Percentiles rank a stretch among this genome's conserved stretches.
These are phyloP conservation scores for Labia minor DNA, from an alignment of 2,888 invertebrate genomes.

Conservation along the genomic window DNA sequence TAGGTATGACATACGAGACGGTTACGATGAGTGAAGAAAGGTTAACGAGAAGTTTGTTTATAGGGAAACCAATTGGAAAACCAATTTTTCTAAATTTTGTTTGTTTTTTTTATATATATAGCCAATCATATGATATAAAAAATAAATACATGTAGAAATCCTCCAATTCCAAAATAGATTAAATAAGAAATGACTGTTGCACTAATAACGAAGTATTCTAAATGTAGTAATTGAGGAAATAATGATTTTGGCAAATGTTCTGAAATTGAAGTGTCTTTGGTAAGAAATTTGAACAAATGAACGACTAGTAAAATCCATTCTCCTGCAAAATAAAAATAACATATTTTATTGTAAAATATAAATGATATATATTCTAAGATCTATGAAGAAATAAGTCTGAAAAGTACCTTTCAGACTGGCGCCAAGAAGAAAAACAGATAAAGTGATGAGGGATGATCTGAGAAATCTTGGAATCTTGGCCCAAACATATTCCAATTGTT, in stretches of 20 bases:
- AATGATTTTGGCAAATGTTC: too few species aligned
- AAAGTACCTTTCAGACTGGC: constrained; percentile 48
- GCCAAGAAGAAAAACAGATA: constrained; percentile 51
- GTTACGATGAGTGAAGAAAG: too few species aligned
- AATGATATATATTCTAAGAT: not conserved
- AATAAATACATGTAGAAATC: constrained; percentile 59
- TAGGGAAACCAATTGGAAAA: too few species aligned
- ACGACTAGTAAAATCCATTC: constrained; percentile 57
- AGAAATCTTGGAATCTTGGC: constrained; percentile 44
- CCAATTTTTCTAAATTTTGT: too few species aligned
- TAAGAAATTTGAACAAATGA: constrained; percentile 45
- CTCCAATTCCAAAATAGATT: constrained; percentile 53
- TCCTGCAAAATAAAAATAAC: constrained; percentile 40
- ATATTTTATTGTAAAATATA: too few species aligned
- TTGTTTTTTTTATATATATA: too few species aligned
- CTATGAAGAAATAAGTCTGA: not conserved
- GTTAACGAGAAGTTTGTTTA: too few species aligned
- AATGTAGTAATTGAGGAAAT: constrained; percentile 45
- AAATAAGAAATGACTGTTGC: constrained; percentile 45
- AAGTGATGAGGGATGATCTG: constrained; percentile 44
- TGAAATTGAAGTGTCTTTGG: constrained; percentile 35
- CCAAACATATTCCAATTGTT: constrained; percentile 45
- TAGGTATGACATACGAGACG: too few species aligned
- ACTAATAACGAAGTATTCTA: constrained; percentile 42
- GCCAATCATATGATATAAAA: too few species aligned